Evolutionary conservation across 2,113 vertebrate genomes (phyloP), one percentile per base, ranked within the genome.

Genomic region (Peromyscus leucopus): DNA sequence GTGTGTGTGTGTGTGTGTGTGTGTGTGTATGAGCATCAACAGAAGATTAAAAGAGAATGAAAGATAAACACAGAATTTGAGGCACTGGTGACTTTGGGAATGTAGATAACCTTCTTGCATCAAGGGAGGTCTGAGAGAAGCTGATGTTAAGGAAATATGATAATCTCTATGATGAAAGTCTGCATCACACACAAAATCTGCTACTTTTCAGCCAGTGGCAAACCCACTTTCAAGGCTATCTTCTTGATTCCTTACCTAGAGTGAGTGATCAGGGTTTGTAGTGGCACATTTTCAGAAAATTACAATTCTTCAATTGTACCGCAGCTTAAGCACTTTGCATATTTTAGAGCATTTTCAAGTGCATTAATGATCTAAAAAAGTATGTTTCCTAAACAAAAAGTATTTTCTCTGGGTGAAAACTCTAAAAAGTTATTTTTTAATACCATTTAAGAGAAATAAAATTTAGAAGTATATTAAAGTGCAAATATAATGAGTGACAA

Each of bases 361-460:
- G 69, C 1, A 55, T 65, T 74, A 79, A 84, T 33, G 5, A 65
- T 93, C n/a, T 90, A 75, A 63, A 24, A 51, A 74, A 3, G 22
- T 39, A 46, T 86, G 55, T 94, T 94, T 92, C 86, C 85, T 28
- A 67, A 72, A 59, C 36, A 28, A 42, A 72, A 78, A 19, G 15
- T 31, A 72, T 42, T 83, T 85, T 90, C 71, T 13, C 51, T 75
- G 48, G 65, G 80, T 36, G 86, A 90, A 95, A 93, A 57, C 12
- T 86, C 72, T 12, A 6, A 69, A 65, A 86, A 82, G 8, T 42
- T 79, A 72, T 48, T 86, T 46, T 89, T 65, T 39, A 80, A 59
- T 19, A 89, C 24, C 51, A 65, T 72, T 71, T 69, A 95, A 69
- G 46, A 92, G 72, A 82, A 98, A 95, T 76, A 83, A 88, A 89